Base-by-base conservation (phyloP, 2,797 vertebrate species). In the Leuciscus waleckii region DNA sequence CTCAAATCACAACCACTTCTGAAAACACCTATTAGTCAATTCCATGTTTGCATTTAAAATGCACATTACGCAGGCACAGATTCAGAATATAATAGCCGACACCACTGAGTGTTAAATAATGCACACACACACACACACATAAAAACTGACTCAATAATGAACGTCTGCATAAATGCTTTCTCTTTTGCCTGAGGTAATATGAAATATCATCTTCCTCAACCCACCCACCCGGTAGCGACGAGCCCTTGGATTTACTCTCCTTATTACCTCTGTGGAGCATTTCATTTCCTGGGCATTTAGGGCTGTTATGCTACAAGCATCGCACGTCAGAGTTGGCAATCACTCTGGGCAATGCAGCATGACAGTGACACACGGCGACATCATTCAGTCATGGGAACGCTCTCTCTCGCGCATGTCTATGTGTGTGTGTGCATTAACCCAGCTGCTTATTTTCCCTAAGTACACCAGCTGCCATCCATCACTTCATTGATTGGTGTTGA, bases 211-310 rank as follows among this genome's bases (percentile, higher is more conserved):
- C 90, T 88, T 87, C 80, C 79, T 79, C 68, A 49, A 68, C 41
- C 78, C 81, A 4, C 29, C 84, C 81, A 56, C n/a, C 88, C 83
- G 37, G 83, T 76, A 77, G 54, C 84, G 87, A 86, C 88, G 86
- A 86, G 84, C 81, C 87, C 17, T 79, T 90, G 87, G 90, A 93
- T 93, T 93, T 91, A 91, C 90, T 90, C 88, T 90, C 88, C 92
- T 93, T 92, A 94, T 94, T 92, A 93, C 91, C 82, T 88, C 32
- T 17, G 85, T 9, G 19, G 85, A 87, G 90, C 79, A 54, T 93
- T 94, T 94, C 56, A 93, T 94, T 94, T 93, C 88, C 90, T 76
- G 81, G 69, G 88, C 79, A 89, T 94, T 93, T 91, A 90, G 88
- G 80, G 90, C 89, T 89, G 89, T 91, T 90, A 89, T 82, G 83